A percentile compares a stretch with the other conserved stretches of the same genome.
phyloP scores from a whole-genome alignment of 2,888 invertebrate species.

The Macaria liturata region DNA sequence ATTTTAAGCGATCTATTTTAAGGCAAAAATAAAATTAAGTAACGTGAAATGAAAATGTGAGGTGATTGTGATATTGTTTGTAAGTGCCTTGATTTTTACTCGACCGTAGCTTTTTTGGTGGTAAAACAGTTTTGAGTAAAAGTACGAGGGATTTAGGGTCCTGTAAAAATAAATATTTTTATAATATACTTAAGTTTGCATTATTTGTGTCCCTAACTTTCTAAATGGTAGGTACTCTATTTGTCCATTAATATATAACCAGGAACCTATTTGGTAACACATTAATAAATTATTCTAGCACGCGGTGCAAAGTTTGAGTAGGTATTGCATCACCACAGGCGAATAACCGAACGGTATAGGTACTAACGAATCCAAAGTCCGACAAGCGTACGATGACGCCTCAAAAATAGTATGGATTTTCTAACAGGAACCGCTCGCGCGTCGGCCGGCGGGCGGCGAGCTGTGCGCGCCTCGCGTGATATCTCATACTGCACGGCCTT shows the following conservation, averaged over 20 bases:
- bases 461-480: constrained; percentile 2
- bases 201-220: not conserved
- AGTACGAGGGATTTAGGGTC: constrained; percentile 42
- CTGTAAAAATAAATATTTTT: constrained; percentile 3
- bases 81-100: constrained; percentile 57
- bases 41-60: constrained; percentile 15
- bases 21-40: constrained; percentile 12
- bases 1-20: constrained; percentile 26
- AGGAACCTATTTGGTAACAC: too few species aligned
- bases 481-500: constrained; percentile 35
- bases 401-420: constrained; percentile 6
- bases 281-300: too few species aligned
- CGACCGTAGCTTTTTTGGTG: constrained; percentile 33
- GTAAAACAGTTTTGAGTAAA: constrained; percentile 44
- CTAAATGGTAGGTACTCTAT: too few species aligned
- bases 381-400: not conserved
- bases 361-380: constrained; percentile 15
- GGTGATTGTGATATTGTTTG: constrained; percentile 36
- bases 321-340: constrained; percentile 6
- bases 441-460: not conserved
- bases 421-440: constrained; percentile 3
- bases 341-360: too few species aligned
- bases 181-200: not conserved
- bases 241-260: too few species aligned
- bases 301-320: too few species aligned